Evolutionary conservation across 1,140 invertebrate species (phyloP).

Genomic region (Diachasmimorpha longicaudata): DNA sequence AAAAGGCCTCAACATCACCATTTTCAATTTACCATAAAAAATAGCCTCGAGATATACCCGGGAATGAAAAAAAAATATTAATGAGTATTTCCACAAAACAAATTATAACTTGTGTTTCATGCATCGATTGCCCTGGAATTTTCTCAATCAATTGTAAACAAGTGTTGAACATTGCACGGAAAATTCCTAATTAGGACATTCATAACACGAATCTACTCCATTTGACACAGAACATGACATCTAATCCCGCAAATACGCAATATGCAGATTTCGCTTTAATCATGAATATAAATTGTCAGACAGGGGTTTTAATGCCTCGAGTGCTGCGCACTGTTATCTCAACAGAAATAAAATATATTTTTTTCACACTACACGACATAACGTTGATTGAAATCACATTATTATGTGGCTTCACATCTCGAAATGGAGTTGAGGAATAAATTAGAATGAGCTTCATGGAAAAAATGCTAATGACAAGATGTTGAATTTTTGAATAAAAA

Average conservation of each 20-base stretch:
- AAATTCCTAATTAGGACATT: too few relatives aligned
- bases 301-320: not conserved
- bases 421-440: not conserved
- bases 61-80: too few relatives aligned
- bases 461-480: not conserved
- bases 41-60: too few relatives aligned
- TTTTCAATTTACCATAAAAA: too few relatives aligned
- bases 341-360: not conserved
- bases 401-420: not conserved
- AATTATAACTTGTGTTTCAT: too few relatives aligned
- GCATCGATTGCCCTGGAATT: too few relatives aligned
- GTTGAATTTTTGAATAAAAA: not conserved
- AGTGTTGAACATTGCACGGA: too few relatives aligned
- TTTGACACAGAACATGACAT: not conserved
- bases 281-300: not conserved
- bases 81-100: too few relatives aligned
- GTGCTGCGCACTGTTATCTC: conserved; percentile 1
- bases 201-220: not conserved
- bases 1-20: too few relatives aligned
- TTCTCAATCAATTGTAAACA: too few relatives aligned
- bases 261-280: not conserved
- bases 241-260: not conserved
- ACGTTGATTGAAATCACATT: not conserved
- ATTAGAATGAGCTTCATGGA: not conserved
- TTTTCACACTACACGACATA: not conserved